These are phyloP conservation scores for Aphis gossypii DNA, from an alignment of 1,140 invertebrate species.

Conservation along the genomic window DNA sequence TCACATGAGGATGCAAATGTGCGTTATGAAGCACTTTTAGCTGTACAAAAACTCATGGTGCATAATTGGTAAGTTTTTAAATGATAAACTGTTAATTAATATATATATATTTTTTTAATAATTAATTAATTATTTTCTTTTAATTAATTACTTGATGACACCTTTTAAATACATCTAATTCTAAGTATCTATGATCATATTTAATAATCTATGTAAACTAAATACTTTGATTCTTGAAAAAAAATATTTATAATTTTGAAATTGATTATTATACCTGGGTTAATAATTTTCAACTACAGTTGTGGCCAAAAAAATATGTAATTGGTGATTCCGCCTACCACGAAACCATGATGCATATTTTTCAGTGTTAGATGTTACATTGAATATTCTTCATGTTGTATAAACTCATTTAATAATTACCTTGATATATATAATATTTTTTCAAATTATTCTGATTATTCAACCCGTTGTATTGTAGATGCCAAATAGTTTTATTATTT, in stretches of 20 bases:
- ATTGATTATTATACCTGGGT: too few relatives aligned
- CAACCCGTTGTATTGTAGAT: too few relatives aligned
- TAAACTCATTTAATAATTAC: too few relatives aligned
- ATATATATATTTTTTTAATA: neutral
- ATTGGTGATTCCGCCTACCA: too few relatives aligned
- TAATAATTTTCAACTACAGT: too few relatives aligned
- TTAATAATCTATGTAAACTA: neutral
- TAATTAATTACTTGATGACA: neutral
- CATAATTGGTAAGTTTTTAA: conserved; percentile 88
- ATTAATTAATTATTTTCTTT: neutral
- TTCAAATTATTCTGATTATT: too few relatives aligned
- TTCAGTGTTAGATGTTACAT: too few relatives aligned
- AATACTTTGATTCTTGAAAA: neutral
- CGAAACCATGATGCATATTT: too few relatives aligned
- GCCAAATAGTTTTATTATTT: too few relatives aligned
- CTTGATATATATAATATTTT: too few relatives aligned
- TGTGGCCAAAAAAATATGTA: too few relatives aligned
- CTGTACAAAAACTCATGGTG: conserved; percentile 99
- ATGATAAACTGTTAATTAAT: neutral
- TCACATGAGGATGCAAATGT: conserved; percentile 98
- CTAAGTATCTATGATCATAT: neutral
- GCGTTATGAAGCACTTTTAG: conserved; percentile 95
- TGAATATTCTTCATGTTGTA: too few relatives aligned
- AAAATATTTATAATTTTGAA: neutral
- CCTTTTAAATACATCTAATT: neutral